Percentiles rank a stretch among this genome's conserved stretches.
Evolutionary conservation across 2,113 vertebrate genomes (phyloP).

Genomic region (Aplodontia rufa): DNA sequence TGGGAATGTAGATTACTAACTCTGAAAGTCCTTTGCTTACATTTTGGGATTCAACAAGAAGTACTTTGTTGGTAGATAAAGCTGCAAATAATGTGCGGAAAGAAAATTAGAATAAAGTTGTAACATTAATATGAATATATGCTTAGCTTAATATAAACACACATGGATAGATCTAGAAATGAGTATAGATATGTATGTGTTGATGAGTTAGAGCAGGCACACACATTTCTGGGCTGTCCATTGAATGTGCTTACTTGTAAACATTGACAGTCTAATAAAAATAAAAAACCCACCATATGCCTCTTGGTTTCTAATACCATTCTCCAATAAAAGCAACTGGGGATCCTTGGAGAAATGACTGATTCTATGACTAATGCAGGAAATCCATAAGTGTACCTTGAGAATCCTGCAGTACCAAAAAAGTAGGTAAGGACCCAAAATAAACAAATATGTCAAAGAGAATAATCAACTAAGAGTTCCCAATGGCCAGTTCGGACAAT

Average conservation of each 20-base stretch:
- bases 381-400: not conserved
- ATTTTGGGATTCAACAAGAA: not conserved
- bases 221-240: not conserved
- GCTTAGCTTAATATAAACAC: not conserved
- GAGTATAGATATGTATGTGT: too few species aligned
- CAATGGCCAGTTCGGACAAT: not conserved
- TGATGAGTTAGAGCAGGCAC: not conserved
- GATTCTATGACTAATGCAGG: not conserved
- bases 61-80: not conserved
- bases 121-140: not conserved
- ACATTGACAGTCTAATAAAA: not conserved
- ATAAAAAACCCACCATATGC: too few species aligned
- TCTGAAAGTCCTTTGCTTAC: not conserved
- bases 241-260: not conserved
- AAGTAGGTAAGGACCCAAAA: too few species aligned
- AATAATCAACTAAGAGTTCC: not conserved
- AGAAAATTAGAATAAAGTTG: not conserved
- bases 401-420: not conserved
- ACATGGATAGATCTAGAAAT: not conserved
- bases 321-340: too few species aligned
- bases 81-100: not conserved
- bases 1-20: not conserved
- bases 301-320: not conserved
- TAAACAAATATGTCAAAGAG: not conserved
- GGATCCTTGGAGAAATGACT: too few species aligned